Evolutionary conservation across 1,140 invertebrate species (phyloP), one percentile per base, ranked within the genome.

Genomic region (Leptopilina clavipes): DNA sequence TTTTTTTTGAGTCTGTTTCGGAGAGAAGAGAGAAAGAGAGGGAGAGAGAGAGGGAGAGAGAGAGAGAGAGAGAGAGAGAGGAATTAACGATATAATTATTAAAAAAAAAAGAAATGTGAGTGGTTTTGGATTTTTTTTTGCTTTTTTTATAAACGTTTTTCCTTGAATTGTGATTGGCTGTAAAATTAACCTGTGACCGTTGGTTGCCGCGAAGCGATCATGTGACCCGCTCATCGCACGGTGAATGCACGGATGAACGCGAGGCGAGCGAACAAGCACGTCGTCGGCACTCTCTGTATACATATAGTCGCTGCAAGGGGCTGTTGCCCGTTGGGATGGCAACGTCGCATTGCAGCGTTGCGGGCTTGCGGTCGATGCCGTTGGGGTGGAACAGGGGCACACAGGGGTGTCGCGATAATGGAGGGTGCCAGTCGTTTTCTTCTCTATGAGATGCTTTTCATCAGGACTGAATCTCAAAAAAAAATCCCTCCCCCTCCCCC

Each of bases 321-420:
- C 88, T 89, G 89, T 90, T 89, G 88, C 80, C 88, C 88, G 89
- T 90, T 90, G 89, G 87, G 89, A 90, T 90, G 89, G 89, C 89
- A 90, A 90, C 89, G 89, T 90, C 89, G 89, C 89, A 90, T 89
- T 90, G 89, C 89, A 90, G 89, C 89, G 89, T 87, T 86, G 37
- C 37, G 86, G 87, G 87, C 85, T 84, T 89, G 89, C 89, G 89
- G 89, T 90, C 89, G 89, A 90, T 90, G 88, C 86, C 89, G 86
- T 79, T 81, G 82, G 78, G 79, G 73, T 12, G 76, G 56, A 45
- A 70, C 43, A 72, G 80, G 73, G 84, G 79, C 81, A 80, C 81
- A 80, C 79, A 73, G 75, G 81, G 78, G 73, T 59, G 75, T 79
- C 44, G 78, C 72, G 19, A 56, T 78, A 74, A 54, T 73, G 76